Evolutionary conservation across 1,140 invertebrate species (phyloP), one percentile per base, ranked within the genome.

Genomic region (Homalodisca vitripennis): DNA sequence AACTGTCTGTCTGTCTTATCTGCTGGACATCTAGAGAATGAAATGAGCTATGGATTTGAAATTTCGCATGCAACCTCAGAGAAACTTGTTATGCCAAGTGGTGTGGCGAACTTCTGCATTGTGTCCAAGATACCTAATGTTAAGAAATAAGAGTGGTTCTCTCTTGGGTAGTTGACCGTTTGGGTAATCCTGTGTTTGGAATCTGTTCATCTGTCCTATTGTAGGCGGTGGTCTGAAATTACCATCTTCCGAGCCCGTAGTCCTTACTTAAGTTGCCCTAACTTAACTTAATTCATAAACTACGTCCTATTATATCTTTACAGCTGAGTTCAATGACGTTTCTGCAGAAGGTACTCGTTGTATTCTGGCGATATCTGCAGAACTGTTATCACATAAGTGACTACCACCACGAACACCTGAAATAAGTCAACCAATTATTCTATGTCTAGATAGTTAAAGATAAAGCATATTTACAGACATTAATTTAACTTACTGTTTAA

Each of bases 341-440:
- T 24, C n/a, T 41, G 12, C 6, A 66, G 22, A 24, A 66, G 22
- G 34, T 66, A 66, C 1, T n/a, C 31, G 63, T 66, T 66, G 32
- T 46, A 46, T 22, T 66, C 32, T 20, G n/a, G 2, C 20, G 63
- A 34, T 2, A 66, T 66, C 26, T 66, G 63, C 10, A 66, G 30
- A 1, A 66, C 63, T 46, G 63, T 66, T 14, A 66, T 66, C 26
- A 66, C 31, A 29, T 66, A 66, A 1, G 63, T 66, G 24, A 66
- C 41, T 17, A 66, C 63, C 3, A 66, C 41, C 32, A 66, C 63
- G 24, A 66, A 66, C 22, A 66, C 22, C 63, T 66, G 63, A 47
- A 66, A 66, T 34, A 66, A n/a, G n/a, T n/a, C n/a, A n/a, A n/a
- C n/a, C n/a, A n/a, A n/a, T n/a, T n/a, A n/a, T n/a, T n/a, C n/a